Evolutionary conservation across 2,113 vertebrate genomes (phyloP).

Genomic region (Budorcas taxicolor): DNA sequence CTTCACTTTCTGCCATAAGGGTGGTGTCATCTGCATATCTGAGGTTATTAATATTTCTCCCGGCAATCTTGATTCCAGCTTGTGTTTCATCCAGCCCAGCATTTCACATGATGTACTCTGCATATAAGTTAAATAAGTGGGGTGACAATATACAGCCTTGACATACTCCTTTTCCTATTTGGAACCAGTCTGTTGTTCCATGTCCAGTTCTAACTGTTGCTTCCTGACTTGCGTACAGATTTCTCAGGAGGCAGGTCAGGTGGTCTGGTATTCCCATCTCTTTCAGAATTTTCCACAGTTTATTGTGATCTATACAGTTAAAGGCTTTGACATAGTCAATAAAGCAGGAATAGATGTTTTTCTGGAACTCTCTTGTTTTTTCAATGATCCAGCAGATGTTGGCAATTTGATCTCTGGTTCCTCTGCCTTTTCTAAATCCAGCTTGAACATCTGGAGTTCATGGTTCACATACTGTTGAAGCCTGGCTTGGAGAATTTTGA

Average conservation of each 20-base stretch:
- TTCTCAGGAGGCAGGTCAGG: background rate
- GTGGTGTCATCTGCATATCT: background rate
- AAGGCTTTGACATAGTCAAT: background rate
- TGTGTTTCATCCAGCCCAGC: background rate
- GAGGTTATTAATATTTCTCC: background rate
- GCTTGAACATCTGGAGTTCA: background rate
- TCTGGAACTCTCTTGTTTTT: background rate
- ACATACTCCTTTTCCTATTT: background rate
- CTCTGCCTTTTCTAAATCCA: background rate
- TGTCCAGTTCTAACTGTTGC: background rate
- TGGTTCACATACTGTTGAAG: rapidly evolving
- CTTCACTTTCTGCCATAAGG: background rate
- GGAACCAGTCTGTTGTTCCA: background rate
- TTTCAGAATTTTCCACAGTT: background rate
- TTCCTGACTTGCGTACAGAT: background rate
- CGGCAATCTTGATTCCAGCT: background rate
- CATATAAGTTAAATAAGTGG: background rate
- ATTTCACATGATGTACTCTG: rapidly evolving
- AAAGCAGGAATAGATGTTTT: background rate
- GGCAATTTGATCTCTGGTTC: background rate
- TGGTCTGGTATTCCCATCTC: background rate
- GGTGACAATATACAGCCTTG: background rate
- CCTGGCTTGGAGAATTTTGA: background rate
- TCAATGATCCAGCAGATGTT: background rate
- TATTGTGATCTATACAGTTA: background rate